Conservation (phyloP, 1,140 invertebrate species). For the Drosophila sproati region DNA sequence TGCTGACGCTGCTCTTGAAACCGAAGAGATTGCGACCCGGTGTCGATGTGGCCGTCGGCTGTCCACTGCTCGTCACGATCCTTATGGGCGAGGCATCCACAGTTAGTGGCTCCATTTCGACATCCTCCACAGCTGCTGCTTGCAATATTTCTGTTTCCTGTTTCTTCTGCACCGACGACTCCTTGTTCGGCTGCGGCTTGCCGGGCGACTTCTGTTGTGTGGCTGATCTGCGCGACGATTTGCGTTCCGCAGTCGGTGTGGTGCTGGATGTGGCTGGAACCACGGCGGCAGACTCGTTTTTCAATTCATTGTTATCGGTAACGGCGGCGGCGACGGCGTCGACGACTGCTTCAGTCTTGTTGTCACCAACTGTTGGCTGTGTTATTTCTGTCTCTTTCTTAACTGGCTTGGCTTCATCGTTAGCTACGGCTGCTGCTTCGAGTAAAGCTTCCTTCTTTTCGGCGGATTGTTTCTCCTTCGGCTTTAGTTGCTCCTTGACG, state of each 20-base stretch:
- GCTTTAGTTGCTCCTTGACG: conserved; percentile 47
- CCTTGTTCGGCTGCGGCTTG: neutral
- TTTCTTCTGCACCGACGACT: neutral
- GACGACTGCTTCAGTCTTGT: neutral
- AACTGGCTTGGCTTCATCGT: conserved; percentile 9
- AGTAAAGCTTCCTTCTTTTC: conserved; percentile 21
- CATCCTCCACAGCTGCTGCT: conserved; percentile 53
- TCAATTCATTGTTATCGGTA: conserved; percentile 16
- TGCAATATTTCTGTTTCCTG: neutral
- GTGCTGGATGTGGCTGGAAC: conserved; percentile 1
- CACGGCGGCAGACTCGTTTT: conserved; percentile 1
- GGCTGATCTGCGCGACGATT: conserved; percentile 47
- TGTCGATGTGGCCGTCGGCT: conserved; percentile 74
- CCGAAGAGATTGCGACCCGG: conserved; percentile 66
- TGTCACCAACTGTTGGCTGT: conserved; percentile 10
- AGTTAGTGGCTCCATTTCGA: conserved; percentile 69
- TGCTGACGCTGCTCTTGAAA: conserved; percentile 55
- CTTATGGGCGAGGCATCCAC: conserved; percentile 65
- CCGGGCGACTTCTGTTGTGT: conserved; percentile 45
- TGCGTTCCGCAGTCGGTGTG: conserved; percentile 57
- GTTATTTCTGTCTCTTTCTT: conserved; percentile 32
- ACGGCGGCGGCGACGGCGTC: too few relatives aligned
- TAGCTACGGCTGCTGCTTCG: conserved; percentile 10
- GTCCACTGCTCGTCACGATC: conserved; percentile 1
- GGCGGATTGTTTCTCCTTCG: conserved; percentile 46